Evolutionary conservation across 2,113 vertebrate genomes (phyloP), one percentile per base, ranked within the genome.

Genomic region (Chloropsis hardwickii): DNA sequence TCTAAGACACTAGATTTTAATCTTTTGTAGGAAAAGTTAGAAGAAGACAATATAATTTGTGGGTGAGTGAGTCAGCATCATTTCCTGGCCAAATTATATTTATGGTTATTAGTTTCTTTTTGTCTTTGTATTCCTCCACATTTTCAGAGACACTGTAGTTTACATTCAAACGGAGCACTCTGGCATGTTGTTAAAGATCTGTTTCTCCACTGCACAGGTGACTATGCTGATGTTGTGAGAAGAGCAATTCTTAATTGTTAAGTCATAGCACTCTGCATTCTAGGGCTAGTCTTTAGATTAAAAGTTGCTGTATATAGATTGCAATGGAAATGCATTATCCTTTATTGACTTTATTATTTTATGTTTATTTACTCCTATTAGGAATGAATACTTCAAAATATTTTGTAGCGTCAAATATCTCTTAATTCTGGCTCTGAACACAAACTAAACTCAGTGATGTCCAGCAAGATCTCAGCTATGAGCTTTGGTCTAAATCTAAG

Each of bases 61-160:
- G 13, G 31, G 29, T 64, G 8, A 60, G 14, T 66, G 66, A 90
- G 47, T 95, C 85, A 95, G 47, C 11, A 53, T 74, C 1, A 64
- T 86, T 93, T 96, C 58, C 71, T 90, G 74, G 20, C 19, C 39
- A 71, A 81, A 90, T 73, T 86, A 47, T 93, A 37, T 86, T 94
- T 86, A 47, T 8, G 40, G 33, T 66, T 69, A 85, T 80, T 85
- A 40, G 16, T 33, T 86, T 92, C 37, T 25, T 42, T 82, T 82
- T n/a, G 24, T 83, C 79, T 50, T 66, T 66, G 7, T 39, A 56
- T 92, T 80, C 39, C 15, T 54, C 47, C 6, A 8, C 14, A 31
- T 37, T 90, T 94, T 80, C 56, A 50, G 54, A 82, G 29, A 39
- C 10, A 7, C 29, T n/a, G 21, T 44, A 24, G 8, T 66, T 85